phyloP scores from a whole-genome alignment of 2,888 invertebrate species.

The Craniophora ligustri region DNA sequence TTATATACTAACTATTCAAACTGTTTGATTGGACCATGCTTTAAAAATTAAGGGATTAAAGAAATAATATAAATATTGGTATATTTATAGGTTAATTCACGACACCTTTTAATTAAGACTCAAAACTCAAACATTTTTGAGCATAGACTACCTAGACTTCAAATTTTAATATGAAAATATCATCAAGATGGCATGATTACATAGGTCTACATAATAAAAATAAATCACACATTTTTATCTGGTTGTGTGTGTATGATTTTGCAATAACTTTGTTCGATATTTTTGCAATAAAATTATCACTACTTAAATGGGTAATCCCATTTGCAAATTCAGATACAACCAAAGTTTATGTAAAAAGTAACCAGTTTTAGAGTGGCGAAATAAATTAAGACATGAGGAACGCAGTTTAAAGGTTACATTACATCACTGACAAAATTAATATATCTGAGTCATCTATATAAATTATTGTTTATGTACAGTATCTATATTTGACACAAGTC shows the following conservation, averaged over 20 bases:
- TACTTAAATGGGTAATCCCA: too few relatives aligned
- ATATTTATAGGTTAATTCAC: too few relatives aligned
- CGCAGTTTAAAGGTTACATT: conserved; percentile 45
- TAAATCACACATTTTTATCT: background rate
- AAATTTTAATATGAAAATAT: background rate
- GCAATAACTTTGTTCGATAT: too few relatives aligned
- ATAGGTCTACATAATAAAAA: background rate
- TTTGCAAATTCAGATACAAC: conserved; percentile 22
- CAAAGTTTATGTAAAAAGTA: conserved; percentile 27
- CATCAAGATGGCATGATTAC: background rate
- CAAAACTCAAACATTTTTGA: background rate
- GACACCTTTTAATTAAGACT: background rate
- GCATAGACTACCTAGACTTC: background rate
- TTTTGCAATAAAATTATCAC: background rate
- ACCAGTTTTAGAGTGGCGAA: conserved; percentile 26
- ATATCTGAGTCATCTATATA: conserved; percentile 46
- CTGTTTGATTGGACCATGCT: too few relatives aligned
- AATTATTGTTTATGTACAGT: conserved; percentile 17
- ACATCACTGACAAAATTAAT: conserved; percentile 50
- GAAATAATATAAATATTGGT: too few relatives aligned
- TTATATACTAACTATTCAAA: too few relatives aligned
- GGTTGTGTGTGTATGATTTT: too few relatives aligned
- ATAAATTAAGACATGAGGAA: conserved; percentile 43
- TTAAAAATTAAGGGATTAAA: too few relatives aligned
- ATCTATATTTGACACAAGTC: conserved; percentile 29